Evolutionary conservation across 2,888 invertebrate species (phyloP), one percentile per base, ranked within the genome.

Genomic region (Tineola bisselliella): DNA sequence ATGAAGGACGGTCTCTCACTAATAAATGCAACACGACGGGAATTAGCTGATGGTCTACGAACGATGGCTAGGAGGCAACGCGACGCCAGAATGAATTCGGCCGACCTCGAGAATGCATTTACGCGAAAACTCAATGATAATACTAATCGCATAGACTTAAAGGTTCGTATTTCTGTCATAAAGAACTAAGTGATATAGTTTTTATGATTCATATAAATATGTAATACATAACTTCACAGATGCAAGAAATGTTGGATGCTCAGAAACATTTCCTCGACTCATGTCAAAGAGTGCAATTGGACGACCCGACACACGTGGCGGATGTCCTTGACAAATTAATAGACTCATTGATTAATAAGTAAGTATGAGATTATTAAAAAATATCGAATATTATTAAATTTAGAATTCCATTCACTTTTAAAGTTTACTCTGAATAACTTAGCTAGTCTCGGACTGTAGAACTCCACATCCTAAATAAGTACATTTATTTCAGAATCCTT

Each of bases 221-320:
- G n/a, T n/a, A n/a, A n/a, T n/a, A n/a, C n/a, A 54, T 17, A 6
- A n/a, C 5, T 18, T 77, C 74, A 44, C 73, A 89, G 78, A 88
- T 91, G 74, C 87, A 90, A 72, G 89, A 89, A 69, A 79, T 92
- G 17, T 69, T 90, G 62, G 81, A 89, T 30, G 88, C 89, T 4
- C 91, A 92, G 71, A 90, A 90, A 66, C 80, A 87, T 61, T 91
- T 92, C 72, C 79, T 91, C 58, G 90, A 91, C 71, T 91, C 90
- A 15, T 92, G 92, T 70, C 89, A 91, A 66, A 78, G 90, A 30
- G 88, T 91, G 52, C 92, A 92, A 70, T 88, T 88, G 67, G 90
- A 91, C 66, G 91, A 91, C 67, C 89, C 91, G 0, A 87, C 86
- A 18, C 88, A 90, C 68, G 89, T 92, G 31, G 89, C 90, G 18